Percentiles rank a stretch among this genome's conserved stretches.
These are phyloP conservation scores for Falco berigora DNA, from an alignment of 2,797 vertebrate species.

Conservation along the genomic window DNA sequence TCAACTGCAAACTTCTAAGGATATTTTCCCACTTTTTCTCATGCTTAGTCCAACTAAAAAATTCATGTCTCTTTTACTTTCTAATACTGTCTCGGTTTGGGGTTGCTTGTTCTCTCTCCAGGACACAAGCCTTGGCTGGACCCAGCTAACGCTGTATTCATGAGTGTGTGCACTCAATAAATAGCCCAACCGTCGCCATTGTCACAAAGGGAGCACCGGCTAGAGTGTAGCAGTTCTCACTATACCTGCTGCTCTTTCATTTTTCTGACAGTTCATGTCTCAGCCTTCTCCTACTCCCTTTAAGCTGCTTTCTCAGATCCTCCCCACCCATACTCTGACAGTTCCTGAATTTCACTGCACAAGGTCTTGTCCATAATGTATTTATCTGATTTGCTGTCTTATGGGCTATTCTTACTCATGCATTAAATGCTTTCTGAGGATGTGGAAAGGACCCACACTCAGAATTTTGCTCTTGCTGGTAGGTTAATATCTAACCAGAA, in stretches of 20 bases:
- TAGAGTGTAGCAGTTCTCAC: neutral
- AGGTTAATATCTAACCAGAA: neutral
- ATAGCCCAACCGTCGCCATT: neutral
- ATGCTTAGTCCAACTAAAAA: neutral
- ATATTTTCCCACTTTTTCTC: neutral
- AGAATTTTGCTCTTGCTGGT: neutral
- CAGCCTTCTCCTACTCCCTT: neutral
- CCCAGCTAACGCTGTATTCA: neutral
- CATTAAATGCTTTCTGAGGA: neutral
- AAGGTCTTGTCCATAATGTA: neutral
- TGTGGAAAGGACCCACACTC: rapidly evolving
- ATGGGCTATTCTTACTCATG: neutral
- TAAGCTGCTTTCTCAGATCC: neutral
- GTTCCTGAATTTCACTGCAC: neutral
- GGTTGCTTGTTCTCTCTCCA: neutral
- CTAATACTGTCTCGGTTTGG: neutral
- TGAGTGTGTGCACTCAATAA: neutral
- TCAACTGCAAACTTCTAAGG: neutral
- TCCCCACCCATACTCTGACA: neutral
- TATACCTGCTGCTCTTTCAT: neutral
- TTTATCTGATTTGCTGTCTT: neutral
- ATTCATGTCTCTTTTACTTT: neutral
- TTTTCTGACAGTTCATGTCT: neutral
- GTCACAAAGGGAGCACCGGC: neutral
- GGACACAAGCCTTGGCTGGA: neutral